Percentiles rank a stretch among this genome's conserved stretches.
These are phyloP conservation scores for Centrocercus urophasianus DNA, from an alignment of 2,113 vertebrate genomes.

Conservation along the genomic window DNA sequence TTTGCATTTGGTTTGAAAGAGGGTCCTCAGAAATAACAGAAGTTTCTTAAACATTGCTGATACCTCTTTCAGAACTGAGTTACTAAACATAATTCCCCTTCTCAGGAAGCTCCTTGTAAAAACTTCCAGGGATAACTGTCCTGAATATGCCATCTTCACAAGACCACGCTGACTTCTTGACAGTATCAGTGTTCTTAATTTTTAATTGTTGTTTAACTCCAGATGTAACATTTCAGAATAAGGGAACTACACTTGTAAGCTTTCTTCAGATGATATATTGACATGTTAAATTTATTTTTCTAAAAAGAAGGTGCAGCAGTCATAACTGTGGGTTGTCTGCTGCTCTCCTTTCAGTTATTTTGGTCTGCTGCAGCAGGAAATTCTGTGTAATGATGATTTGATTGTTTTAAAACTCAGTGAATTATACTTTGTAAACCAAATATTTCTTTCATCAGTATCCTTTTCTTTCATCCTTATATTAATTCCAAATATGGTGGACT, in stretches of 20 bases:
- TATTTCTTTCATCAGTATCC: background rate
- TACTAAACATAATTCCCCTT: background rate
- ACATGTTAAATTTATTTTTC: background rate
- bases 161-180: background rate
- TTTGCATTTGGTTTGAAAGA: background rate
- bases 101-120: background rate
- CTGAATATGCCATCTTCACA: background rate
- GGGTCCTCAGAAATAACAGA: background rate
- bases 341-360: background rate
- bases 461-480: background rate
- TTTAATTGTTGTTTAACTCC: background rate
- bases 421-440: background rate
- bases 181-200: accelerated
- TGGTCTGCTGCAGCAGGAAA: background rate
- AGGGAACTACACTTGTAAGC: background rate
- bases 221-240: background rate
- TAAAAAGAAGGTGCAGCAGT: background rate
- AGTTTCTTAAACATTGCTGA: background rate
- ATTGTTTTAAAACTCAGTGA: background rate
- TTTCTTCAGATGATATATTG: background rate
- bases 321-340: background rate
- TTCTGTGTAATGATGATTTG: background rate
- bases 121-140: background rate
- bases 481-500: background rate
- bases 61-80: accelerated